Conservation (phyloP, 2,113 vertebrate genomes). For the Hassar affinis region DNA sequence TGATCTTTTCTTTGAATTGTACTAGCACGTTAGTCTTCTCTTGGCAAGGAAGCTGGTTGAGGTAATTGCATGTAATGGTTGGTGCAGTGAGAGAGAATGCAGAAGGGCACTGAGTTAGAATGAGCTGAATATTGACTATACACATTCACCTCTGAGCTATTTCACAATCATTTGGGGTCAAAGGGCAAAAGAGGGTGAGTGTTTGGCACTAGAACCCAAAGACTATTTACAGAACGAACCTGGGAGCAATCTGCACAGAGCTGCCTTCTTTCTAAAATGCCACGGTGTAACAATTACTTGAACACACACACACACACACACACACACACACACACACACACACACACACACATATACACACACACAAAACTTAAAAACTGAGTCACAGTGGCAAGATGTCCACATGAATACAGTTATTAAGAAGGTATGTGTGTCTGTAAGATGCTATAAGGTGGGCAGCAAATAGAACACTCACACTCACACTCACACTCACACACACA, state of each 20-base stretch:
- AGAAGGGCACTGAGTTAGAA: neutral
- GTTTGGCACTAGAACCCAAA: neutral
- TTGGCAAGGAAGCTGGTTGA: neutral
- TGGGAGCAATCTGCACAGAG: conserved; percentile 10
- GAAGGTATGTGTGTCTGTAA: conserved; percentile 27
- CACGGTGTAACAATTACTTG: conserved; percentile 15
- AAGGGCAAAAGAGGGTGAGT: neutral
- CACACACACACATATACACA: too few relatives aligned
- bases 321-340: neutral
- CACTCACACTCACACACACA: conserved; percentile 16
- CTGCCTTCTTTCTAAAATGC: conserved; percentile 20
- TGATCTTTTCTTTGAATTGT: neutral
- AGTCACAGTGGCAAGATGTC: conserved; percentile 19
- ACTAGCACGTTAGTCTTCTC: neutral
- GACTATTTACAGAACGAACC: neutral
- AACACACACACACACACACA: neutral
- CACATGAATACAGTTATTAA: conserved; percentile 10
- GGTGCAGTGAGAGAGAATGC: neutral
- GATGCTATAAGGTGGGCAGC: conserved; percentile 6
- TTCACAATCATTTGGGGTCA: neutral
- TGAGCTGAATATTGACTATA: neutral
- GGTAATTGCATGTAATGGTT: neutral
- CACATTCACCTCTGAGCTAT: neutral
- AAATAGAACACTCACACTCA: conserved; percentile 6
- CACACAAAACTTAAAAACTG: conserved; percentile 17